Evolutionary conservation across 2,797 vertebrate genomes (phyloP).

Genomic region (Ispidina picta): DNA sequence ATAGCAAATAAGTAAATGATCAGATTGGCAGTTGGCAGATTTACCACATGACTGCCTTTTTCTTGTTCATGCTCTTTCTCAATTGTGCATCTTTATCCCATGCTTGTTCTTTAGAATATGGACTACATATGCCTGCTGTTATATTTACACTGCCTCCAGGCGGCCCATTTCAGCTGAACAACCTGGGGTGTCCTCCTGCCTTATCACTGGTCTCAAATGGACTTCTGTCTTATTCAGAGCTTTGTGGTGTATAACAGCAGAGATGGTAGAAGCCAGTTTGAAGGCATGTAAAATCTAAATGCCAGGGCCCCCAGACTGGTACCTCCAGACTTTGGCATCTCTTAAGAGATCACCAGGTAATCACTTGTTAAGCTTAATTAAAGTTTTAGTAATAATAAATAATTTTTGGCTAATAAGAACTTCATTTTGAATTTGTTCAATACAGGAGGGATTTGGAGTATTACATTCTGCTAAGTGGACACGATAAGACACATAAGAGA

Average conservation of each 20-base stretch:
- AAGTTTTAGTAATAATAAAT: neutral
- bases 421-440: neutral
- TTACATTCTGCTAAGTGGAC: neutral
- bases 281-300: neutral
- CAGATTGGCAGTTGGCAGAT: fast-evolving
- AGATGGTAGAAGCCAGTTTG: neutral
- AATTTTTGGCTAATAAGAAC: neutral
- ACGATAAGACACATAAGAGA: neutral
- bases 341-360: neutral
- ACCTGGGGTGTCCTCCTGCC: neutral
- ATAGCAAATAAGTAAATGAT: neutral
- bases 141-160: neutral
- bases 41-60: neutral
- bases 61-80: neutral
- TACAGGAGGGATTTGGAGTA: neutral
- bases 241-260: neutral
- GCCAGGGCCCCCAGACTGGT: neutral
- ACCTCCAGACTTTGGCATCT: neutral
- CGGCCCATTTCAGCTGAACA: neutral
- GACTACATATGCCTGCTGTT: neutral
- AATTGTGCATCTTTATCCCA: neutral
- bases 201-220: neutral
- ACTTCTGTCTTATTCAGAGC: neutral
- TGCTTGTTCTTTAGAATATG: neutral
- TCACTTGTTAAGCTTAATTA: neutral